A percentile compares a stretch with the other conserved stretches of the same genome.
phyloP scores from a whole-genome alignment of 2,888 invertebrate genomes.

The Diarsia dahlii region DNA sequence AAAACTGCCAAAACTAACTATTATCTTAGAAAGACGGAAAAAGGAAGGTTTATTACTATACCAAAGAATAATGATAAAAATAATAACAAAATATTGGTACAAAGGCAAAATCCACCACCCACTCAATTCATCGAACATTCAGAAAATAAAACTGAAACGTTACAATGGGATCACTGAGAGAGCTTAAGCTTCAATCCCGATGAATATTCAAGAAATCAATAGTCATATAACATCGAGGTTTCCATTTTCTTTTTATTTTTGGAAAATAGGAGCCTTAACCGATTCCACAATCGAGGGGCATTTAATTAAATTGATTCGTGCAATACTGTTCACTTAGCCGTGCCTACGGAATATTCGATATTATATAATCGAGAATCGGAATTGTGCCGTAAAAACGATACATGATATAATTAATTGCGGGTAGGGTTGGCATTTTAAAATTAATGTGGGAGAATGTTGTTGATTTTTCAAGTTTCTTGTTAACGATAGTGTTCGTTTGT shows the following conservation, averaged over 20 bases:
- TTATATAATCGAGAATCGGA: conserved; percentile 38
- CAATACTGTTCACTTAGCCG: conserved; percentile 25
- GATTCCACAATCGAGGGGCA: conserved; percentile 33
- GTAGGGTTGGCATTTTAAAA: conserved; percentile 28
- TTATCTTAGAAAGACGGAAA: neutral
- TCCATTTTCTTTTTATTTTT: conserved; percentile 16
- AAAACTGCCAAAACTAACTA: too few species aligned
- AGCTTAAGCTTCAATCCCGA: conserved; percentile 7
- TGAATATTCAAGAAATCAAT: conserved; percentile 44
- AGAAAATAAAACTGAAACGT: neutral
- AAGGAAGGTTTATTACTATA: neutral
- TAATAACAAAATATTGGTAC: neutral
- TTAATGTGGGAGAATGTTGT: neutral
- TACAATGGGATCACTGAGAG: neutral
- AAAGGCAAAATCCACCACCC: neutral
- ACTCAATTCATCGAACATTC: neutral
- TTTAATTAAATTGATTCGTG: conserved; percentile 54
- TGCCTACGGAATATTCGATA: conserved; percentile 46
- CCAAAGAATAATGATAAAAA: neutral
- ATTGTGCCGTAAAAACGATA: conserved; percentile 31
- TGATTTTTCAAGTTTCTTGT: neutral
- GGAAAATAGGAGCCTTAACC: conserved; percentile 21
- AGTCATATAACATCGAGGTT: conserved; percentile 8
- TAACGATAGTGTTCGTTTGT: neutral
- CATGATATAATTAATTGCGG: conserved; percentile 43